Percentiles rank a stretch among this genome's conserved stretches.
Conservation (phyloP, 37 sponge, comb jelly and placozoan species). For the Cladorhizidae sp. region DNA sequence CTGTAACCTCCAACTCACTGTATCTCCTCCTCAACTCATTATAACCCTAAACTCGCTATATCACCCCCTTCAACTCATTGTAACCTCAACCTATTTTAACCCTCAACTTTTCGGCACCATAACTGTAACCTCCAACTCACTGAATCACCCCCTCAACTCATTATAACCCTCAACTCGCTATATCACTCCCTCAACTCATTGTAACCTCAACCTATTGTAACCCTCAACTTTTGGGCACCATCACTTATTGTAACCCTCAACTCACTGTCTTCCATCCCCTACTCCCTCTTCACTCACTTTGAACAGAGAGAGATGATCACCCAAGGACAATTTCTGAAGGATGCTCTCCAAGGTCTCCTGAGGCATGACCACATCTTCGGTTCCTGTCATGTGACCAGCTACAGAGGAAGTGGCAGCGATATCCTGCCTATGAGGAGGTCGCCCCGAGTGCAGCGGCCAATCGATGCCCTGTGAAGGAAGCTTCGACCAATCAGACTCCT, state of each 20-base stretch:
- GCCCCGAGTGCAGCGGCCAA: slow-evolving; percentile 1
- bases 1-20: background rate
- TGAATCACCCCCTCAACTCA: background rate
- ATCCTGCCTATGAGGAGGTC: background rate
- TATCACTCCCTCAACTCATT: background rate
- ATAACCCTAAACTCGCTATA: too few species aligned
- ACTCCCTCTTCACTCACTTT: slow-evolving; percentile 22
- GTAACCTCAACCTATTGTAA: too few species aligned
- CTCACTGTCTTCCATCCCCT: background rate
- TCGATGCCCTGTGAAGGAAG: slow-evolving; percentile 5
- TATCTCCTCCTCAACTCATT: too few species aligned
- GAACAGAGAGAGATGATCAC: slow-evolving; percentile 59
- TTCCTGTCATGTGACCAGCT: slow-evolving; percentile 20
- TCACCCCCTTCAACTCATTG: too few species aligned
- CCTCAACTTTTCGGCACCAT: too few species aligned
- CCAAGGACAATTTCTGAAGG: slow-evolving; percentile 52
- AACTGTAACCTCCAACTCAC: background rate
- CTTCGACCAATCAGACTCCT: slow-evolving; percentile 54
- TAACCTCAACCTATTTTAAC: too few species aligned
- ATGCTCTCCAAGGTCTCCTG: slow-evolving; percentile 52
- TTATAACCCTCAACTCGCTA: background rate
- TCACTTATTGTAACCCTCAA: too few species aligned
- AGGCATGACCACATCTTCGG: slow-evolving; percentile 20
- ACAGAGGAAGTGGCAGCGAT: background rate
- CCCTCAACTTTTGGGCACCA: too few species aligned